phyloP scores from a whole-genome alignment of 2,797 vertebrate species.

The Corythornis leucogaster region DNA sequence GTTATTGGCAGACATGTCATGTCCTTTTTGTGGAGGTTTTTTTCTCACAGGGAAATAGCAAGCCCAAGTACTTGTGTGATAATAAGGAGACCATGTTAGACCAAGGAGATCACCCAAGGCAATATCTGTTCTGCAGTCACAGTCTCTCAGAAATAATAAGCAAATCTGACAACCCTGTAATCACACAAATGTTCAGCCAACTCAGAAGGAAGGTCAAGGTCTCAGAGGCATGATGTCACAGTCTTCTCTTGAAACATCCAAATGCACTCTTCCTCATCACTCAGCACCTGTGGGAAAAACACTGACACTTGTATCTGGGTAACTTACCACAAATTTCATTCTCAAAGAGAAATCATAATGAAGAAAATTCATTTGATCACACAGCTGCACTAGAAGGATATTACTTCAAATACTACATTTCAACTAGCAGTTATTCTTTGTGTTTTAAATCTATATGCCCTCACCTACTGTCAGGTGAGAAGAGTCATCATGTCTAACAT shows the following conservation, averaged over 20 bases:
- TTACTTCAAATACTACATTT: neutral
- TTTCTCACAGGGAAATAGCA: neutral
- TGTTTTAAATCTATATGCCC: neutral
- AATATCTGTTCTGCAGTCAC: neutral
- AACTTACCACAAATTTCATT: neutral
- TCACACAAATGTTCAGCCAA: neutral
- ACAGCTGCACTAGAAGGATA: neutral
- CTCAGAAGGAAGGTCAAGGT: neutral
- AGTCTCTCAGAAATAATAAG: neutral
- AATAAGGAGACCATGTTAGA: neutral
- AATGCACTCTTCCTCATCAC: neutral
- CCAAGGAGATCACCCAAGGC: neutral
- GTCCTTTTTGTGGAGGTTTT: neutral
- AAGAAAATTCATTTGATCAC: neutral
- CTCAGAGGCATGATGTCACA: neutral
- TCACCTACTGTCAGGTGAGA: neutral
- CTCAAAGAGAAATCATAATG: fast-evolving
- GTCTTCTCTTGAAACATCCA: neutral
- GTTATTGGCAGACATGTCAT: neutral
- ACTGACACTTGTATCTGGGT: neutral
- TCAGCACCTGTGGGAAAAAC: neutral
- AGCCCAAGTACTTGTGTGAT: neutral
- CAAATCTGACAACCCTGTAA: neutral
- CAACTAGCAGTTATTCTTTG: neutral
- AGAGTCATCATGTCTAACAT: neutral